Evolutionary conservation across 2,113 vertebrate species (phyloP), one percentile per base, ranked within the genome.

Genomic region (Paraplagusia blochii): DNA sequence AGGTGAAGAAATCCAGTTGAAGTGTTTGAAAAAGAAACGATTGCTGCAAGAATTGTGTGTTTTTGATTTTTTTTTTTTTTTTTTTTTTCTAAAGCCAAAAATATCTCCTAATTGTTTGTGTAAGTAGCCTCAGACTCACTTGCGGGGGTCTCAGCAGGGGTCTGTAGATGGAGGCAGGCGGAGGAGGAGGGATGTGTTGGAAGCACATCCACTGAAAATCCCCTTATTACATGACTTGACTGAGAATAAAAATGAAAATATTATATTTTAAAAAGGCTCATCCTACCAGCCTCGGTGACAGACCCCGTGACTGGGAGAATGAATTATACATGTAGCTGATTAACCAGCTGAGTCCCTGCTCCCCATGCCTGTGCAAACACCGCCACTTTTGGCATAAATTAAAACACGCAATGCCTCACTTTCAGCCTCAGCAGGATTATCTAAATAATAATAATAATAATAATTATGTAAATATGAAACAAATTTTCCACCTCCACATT

Each of bases 381-480:
- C 56, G 69, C 66, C 63, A 69, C 70, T 68, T 68, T 78, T 70
- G 64, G 82, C 80, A 85, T 85, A 79, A 77, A 86, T 86, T 82
- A 80, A 79, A 70, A 29, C 2, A 44, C 62, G 47, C 49, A 63
- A 76, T 74, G 62, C 58, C 68, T 59, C 53, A 67, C 60, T 62
- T 77, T 77, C 72, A 66, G 64, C 55, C 74, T 76, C 63, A 76
- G 73, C 75, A 70, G 74, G 77, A 71, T 67, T 69, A 69, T 72
- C 73, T 77, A 81, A 76, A 86, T 82, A 29, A 29, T 29, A 29
- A 29, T 82, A 29, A 29, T 29, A 29, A 29, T 29, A 29, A 29
- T 29, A 83, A 82, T 85, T 85, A 85, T 86, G 81, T 69, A 87
- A 88, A 87, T 88, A 80, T 80, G 75, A 81, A 80, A 85, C 84